Percentiles rank a stretch among this genome's conserved stretches.
Evolutionary conservation across 53 echinoderm and acorn worm species (phyloP).

Genomic region (Arbacia lixula): DNA sequence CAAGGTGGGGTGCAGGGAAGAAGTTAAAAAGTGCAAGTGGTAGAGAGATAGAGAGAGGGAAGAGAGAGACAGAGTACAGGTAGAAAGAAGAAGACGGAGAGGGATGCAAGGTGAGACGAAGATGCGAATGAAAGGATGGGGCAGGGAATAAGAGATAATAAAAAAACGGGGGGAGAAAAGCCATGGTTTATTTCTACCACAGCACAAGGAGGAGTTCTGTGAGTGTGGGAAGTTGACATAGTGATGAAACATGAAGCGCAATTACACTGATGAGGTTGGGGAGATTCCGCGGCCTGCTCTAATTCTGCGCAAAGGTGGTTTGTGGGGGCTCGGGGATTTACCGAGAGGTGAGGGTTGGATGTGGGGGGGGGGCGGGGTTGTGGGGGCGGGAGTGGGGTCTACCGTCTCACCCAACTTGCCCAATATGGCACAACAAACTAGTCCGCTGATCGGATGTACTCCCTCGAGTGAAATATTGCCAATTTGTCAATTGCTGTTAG

Average conservation of each 20-base stretch:
- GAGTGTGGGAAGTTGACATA: constrained; percentile 56
- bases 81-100: neutral
- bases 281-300: constrained; percentile 1
- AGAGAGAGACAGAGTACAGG: constrained; percentile 28
- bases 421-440: constrained; percentile 45
- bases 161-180: constrained; percentile 12
- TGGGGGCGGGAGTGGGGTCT: neutral
- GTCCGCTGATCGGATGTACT: constrained; percentile 33
- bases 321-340: neutral
- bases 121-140: too few relatives aligned
- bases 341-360: neutral
- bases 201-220: constrained; percentile 25
- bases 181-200: neutral
- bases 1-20: too few relatives aligned
- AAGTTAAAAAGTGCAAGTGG: constrained; percentile 13
- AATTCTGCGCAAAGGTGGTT: neutral
- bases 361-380: neutral
- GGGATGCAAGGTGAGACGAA: too few relatives aligned
- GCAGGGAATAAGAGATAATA: neutral
- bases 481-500: constrained; percentile 55
- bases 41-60: constrained; percentile 20
- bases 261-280: constrained; percentile 53
- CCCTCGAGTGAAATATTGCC: constrained; percentile 60
- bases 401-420: neutral
- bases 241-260: constrained; percentile 62